These are phyloP conservation scores for Xylocampa areola DNA, from an alignment of 2,888 invertebrate genomes.

Conservation along the genomic window DNA sequence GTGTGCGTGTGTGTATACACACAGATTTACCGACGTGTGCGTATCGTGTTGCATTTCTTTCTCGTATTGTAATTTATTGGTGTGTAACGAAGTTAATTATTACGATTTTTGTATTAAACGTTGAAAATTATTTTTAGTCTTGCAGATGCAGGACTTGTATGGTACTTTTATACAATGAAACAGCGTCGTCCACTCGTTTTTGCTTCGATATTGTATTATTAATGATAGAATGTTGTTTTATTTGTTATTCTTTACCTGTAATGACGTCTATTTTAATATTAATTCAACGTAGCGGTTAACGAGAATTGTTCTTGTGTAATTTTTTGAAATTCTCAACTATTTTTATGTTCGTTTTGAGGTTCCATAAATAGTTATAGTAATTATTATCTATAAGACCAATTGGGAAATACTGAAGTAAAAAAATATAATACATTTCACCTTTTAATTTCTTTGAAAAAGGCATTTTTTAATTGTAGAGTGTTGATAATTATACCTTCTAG, in stretches of 20 bases:
- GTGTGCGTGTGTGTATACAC: constrained; percentile 59
- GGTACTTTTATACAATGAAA: constrained; percentile 80
- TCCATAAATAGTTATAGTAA: constrained; percentile 16
- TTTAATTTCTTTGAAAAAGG: background rate
- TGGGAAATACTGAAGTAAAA: constrained; percentile 17
- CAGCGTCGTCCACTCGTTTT: constrained; percentile 64
- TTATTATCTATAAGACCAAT: constrained; percentile 30
- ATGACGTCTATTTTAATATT: constrained; percentile 60
- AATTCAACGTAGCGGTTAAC: constrained; percentile 48
- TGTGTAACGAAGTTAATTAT: constrained; percentile 90
- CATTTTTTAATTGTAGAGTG: constrained; percentile 11
- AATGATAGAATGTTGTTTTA: constrained; percentile 58
- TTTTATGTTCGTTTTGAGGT: constrained; percentile 26
- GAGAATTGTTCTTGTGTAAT: constrained; percentile 27
- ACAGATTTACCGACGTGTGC: constrained; percentile 61
- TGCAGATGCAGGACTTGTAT: constrained; percentile 75
- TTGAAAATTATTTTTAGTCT: constrained; percentile 89
- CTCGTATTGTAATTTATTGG: constrained; percentile 89
- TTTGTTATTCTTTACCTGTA: constrained; percentile 55
- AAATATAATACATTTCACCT: background rate
- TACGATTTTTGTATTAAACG: constrained; percentile 90
- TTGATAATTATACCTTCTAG: constrained; percentile 1
- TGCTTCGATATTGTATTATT: constrained; percentile 60
- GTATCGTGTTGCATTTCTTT: constrained; percentile 87
- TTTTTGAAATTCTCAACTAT: constrained; percentile 41